A percentile compares a stretch with the other conserved stretches of the same genome.
Conservation (phyloP, 2,888 invertebrate species). For the Amorpha juglandis region DNA sequence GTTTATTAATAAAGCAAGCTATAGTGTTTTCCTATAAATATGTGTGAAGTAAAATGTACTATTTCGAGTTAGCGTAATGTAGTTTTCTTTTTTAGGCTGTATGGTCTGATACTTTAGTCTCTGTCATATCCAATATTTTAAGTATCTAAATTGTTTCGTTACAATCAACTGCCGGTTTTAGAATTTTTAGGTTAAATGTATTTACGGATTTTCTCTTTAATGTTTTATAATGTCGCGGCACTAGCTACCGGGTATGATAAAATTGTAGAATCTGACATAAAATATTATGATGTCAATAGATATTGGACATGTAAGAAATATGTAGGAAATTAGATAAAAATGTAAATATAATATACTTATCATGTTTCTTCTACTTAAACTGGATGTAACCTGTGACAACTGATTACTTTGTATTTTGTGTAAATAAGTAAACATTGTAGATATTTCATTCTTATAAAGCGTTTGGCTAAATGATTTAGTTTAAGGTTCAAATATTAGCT, state of each 20-base stretch:
- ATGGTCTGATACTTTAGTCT: not conserved
- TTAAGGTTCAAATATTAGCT: conserved; percentile 53
- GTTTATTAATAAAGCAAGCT: too few species aligned
- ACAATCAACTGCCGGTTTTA: conserved; percentile 19
- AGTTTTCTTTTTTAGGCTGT: not conserved
- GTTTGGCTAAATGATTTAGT: conserved; percentile 46
- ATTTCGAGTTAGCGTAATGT: too few species aligned
- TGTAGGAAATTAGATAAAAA: conserved; percentile 61
- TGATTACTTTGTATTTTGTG: conserved; percentile 43
- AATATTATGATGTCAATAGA: conserved; percentile 34
- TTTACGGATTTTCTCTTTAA: conserved; percentile 11
- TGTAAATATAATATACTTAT: conserved; percentile 54
- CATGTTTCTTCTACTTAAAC: conserved; percentile 47
- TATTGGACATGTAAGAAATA: conserved; percentile 31
- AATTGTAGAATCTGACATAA: conserved; percentile 43
- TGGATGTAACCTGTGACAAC: conserved; percentile 28
- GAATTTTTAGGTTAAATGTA: conserved; percentile 15
- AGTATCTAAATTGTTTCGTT: not conserved
- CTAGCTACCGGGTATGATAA: conserved; percentile 3
- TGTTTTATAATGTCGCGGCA: conserved; percentile 5
- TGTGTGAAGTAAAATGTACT: too few species aligned
- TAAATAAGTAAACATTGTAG: conserved; percentile 69
- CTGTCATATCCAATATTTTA: not conserved
- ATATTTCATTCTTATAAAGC: conserved; percentile 37
- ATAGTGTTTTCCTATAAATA: too few species aligned